Percentiles rank a stretch among this genome's conserved stretches.
Evolutionary conservation across 2,888 invertebrate genomes (phyloP).

Genomic region (Eilema griseolum): DNA sequence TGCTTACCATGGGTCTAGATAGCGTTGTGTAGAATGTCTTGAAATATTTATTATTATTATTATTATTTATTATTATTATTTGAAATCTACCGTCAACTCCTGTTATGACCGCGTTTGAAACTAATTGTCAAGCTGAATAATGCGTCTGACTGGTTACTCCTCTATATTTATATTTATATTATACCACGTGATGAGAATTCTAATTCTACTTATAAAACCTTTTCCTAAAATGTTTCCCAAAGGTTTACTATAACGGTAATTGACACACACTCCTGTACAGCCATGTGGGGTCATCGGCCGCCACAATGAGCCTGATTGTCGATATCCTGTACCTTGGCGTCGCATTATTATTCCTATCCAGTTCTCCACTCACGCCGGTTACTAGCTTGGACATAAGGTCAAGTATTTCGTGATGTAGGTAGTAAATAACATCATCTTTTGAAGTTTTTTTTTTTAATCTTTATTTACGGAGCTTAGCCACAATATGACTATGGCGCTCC

Average conservation of each 20-base stretch:
- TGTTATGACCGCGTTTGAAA: too few relatives aligned
- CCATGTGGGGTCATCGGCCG: slow-evolving; percentile 50
- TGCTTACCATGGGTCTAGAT: too few relatives aligned
- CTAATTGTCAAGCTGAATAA: too few relatives aligned
- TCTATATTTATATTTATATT: not conserved
- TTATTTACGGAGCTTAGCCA: too few relatives aligned
- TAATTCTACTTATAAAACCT: not conserved
- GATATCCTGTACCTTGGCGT: slow-evolving; percentile 60
- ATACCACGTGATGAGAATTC: not conserved
- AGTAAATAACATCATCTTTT: not conserved
- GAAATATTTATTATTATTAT: too few relatives aligned
- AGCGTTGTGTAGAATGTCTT: too few relatives aligned
- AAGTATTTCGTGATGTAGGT: slow-evolving; percentile 6
- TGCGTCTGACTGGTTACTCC: not conserved
- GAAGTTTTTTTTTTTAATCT: too few relatives aligned
- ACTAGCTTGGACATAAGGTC: not conserved
- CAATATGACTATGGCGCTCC: too few relatives aligned
- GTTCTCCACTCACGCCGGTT: slow-evolving; percentile 23
- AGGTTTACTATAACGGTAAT: not conserved
- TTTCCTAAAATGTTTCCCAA: not conserved
- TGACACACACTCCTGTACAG: not conserved
- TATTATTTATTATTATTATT: too few relatives aligned
- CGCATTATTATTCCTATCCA: slow-evolving; percentile 40
- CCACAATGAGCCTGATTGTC: slow-evolving; percentile 59
- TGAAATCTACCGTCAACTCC: too few relatives aligned